These are phyloP conservation scores for Laticauda laticaudata DNA, from an alignment of 2,113 vertebrate species.

Conservation along the genomic window DNA sequence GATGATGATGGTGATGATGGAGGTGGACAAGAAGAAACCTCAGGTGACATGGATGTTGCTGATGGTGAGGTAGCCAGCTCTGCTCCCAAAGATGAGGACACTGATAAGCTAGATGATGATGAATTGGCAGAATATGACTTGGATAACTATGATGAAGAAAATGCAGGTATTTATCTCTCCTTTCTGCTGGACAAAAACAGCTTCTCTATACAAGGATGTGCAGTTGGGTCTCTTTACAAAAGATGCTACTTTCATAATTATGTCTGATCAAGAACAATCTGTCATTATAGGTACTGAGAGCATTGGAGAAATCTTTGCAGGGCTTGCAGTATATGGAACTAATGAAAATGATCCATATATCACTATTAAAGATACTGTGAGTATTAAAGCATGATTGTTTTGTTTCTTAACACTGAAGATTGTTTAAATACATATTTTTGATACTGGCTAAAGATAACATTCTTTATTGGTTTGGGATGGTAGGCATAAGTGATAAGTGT, in stretches of 20 bases:
- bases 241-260: neutral
- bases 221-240: neutral
- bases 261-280: neutral
- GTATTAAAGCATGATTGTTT: constrained; percentile 34
- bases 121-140: constrained; percentile 87
- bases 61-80: neutral
- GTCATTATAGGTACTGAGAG: constrained; percentile 71
- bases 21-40: constrained; percentile 52
- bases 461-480: neutral
- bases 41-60: neutral
- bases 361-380: constrained; percentile 92
- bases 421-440: neutral
- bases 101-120: constrained; percentile 37
- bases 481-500: neutral
- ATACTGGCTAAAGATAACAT: neutral
- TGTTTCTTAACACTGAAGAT: neutral
- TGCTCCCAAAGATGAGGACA: constrained; percentile 46
- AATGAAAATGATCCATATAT: constrained; percentile 93
- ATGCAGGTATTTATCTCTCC: constrained; percentile 68
- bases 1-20: constrained; percentile 68
- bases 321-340: constrained; percentile 85
- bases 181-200: neutral
- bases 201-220: neutral
- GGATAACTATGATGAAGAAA: constrained; percentile 86
- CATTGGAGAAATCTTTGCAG: constrained; percentile 87